Conservation (phyloP, 1,140 invertebrate species). For the Theocolax elegans region DNA sequence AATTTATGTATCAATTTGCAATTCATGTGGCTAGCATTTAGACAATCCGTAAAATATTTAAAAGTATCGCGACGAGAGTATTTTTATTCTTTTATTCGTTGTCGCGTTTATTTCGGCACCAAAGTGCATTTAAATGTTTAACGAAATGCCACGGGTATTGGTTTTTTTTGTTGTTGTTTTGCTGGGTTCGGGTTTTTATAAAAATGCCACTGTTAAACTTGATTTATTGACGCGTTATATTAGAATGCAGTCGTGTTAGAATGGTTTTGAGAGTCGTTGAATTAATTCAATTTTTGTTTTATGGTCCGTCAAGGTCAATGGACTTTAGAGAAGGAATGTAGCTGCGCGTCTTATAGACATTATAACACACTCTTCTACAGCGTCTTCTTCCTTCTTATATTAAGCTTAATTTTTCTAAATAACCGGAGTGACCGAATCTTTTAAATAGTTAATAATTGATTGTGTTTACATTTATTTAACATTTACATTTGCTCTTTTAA, state of each 20-base stretch:
- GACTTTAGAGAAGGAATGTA: slow-evolving; percentile 22
- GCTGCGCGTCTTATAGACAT: slow-evolving; percentile 1
- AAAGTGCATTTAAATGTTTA: not conserved
- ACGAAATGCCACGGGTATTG: not conserved
- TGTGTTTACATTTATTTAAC: no score
- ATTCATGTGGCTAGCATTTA: no score
- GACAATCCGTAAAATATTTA: no score
- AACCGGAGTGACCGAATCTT: not conserved
- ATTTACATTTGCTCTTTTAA: no score
- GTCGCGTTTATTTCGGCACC: not conserved
- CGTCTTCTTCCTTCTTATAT: not conserved
- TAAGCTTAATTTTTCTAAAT: not conserved
- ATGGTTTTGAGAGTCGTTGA: not conserved
- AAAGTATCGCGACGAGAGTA: no score
- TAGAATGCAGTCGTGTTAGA: not conserved
- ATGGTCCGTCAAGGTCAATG: slow-evolving; percentile 24
- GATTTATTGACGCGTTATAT: not conserved
- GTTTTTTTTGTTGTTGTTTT: not conserved
- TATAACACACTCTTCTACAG: not conserved
- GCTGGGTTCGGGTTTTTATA: not conserved
- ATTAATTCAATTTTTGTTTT: slow-evolving; percentile 26
- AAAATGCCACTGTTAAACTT: not conserved
- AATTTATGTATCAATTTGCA: no score
- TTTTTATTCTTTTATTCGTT: no score
- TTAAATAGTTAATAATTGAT: not conserved